phyloP scores from a whole-genome alignment of 2,888 invertebrate species.

The Acanthosepion pharaonis region DNA sequence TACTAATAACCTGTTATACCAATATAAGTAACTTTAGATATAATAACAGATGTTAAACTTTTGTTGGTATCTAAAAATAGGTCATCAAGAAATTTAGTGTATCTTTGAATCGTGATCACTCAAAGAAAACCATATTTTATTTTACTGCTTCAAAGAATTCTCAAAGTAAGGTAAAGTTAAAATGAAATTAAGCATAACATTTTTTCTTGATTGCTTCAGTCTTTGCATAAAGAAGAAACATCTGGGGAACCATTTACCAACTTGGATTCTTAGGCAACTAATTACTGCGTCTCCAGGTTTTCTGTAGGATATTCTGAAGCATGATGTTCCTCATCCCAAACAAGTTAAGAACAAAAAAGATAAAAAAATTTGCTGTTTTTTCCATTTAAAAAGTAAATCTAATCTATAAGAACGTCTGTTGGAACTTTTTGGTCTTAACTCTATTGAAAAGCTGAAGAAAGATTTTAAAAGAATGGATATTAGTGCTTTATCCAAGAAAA shows the following conservation, averaged over 20 bases:
- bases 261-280: not conserved
- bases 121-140: not conserved
- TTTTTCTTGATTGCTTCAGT: slow-evolving; percentile 9
- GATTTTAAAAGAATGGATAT: slow-evolving; percentile 23
- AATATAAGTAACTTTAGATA: not conserved
- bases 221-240: not conserved
- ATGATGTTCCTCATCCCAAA: not conserved
- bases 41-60: not conserved
- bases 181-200: not conserved
- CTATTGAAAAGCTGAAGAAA: not conserved
- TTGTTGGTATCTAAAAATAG: not conserved
- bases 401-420: not conserved
- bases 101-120: not conserved
- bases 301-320: not conserved
- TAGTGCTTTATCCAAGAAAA: not conserved
- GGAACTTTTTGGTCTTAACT: not conserved
- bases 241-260: not conserved
- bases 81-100: not conserved
- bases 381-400: slow-evolving; percentile 33
- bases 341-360: not conserved
- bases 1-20: not conserved
- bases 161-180: slow-evolving; percentile 33
- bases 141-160: not conserved
- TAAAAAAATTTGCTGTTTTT: not conserved
- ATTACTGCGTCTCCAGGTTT: slow-evolving; percentile 8